Evolutionary conservation across 1,140 invertebrate species (phyloP).

Genomic region (Sminthurinus signatus): DNA sequence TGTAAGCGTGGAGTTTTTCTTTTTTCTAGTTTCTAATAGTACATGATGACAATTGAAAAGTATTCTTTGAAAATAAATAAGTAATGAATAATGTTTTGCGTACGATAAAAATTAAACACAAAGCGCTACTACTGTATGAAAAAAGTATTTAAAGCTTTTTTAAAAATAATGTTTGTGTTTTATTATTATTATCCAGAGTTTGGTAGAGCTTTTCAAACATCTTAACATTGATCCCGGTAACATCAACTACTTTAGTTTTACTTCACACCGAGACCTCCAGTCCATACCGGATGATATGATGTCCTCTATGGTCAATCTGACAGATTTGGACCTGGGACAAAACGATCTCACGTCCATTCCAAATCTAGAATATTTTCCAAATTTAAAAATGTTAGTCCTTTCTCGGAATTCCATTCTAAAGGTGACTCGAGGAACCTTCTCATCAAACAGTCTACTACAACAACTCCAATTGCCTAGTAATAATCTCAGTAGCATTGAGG

Average conservation of each 20-base stretch:
- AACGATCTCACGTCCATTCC: slow-evolving; percentile 22
- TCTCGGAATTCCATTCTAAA: slow-evolving; percentile 18
- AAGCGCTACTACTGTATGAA: too few species aligned
- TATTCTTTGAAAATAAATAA: too few species aligned
- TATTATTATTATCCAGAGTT: background rate
- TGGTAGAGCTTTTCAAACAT: background rate
- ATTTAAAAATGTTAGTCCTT: slow-evolving; percentile 22
- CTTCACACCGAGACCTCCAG: background rate
- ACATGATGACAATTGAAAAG: too few species aligned
- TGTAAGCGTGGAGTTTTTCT: too few species aligned
- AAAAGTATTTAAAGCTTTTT: too few species aligned
- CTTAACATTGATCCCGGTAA: background rate
- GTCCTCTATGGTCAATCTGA: slow-evolving; percentile 16
- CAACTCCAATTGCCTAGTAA: slow-evolving; percentile 22
- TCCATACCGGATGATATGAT: slow-evolving; percentile 11
- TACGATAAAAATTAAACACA: too few species aligned
- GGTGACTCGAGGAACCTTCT: slow-evolving; percentile 14
- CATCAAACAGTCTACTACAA: slow-evolving; percentile 17
- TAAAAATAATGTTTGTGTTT: too few species aligned
- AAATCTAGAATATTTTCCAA: slow-evolving; percentile 17
- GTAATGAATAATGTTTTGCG: too few species aligned
- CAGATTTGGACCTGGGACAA: slow-evolving; percentile 21
- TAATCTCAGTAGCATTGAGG: slow-evolving; percentile 13
- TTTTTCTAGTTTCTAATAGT: too few species aligned
- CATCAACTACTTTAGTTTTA: background rate